These are phyloP conservation scores for Samia ricini DNA, from an alignment of 1,140 invertebrate species.

Conservation along the genomic window DNA sequence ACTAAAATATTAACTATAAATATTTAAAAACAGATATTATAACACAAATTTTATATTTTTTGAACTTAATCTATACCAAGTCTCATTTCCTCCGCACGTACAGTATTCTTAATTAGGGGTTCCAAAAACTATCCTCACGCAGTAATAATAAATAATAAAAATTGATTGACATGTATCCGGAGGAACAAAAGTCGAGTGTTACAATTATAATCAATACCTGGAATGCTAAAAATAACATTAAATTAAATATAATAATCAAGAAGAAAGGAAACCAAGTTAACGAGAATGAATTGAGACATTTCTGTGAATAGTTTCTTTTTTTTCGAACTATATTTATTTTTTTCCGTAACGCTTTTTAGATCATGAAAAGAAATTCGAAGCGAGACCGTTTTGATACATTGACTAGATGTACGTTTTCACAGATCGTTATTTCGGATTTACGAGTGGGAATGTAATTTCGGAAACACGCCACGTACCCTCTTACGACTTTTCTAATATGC, in stretches of 20 bases:
- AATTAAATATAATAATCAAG: too few relatives aligned
- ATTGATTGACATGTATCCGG: too few relatives aligned
- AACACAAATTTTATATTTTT: too few relatives aligned
- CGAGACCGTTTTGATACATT: conserved; percentile 33
- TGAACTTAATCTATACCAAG: too few relatives aligned
- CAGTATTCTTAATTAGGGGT: too few relatives aligned
- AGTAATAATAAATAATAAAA: too few relatives aligned
- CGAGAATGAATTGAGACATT: background rate
- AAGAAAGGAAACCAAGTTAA: background rate
- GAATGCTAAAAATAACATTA: background rate
- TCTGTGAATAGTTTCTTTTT: background rate
- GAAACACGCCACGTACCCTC: conserved; percentile 49
- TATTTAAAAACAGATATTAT: too few relatives aligned
- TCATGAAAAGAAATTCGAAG: background rate
- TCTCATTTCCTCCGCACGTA: too few relatives aligned
- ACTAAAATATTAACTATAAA: too few relatives aligned
- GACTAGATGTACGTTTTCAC: conserved; percentile 43
- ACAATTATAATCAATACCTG: too few relatives aligned
- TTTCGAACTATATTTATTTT: background rate
- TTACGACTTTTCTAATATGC: conserved; percentile 59
- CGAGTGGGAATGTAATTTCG: conserved; percentile 46
- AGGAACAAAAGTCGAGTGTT: too few relatives aligned
- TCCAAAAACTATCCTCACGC: too few relatives aligned
- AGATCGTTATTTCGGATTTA: conserved; percentile 55
- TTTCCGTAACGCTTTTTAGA: background rate